phyloP scores from a whole-genome alignment of 2,113 vertebrate genomes.

The Nyctibius bracteatus region DNA sequence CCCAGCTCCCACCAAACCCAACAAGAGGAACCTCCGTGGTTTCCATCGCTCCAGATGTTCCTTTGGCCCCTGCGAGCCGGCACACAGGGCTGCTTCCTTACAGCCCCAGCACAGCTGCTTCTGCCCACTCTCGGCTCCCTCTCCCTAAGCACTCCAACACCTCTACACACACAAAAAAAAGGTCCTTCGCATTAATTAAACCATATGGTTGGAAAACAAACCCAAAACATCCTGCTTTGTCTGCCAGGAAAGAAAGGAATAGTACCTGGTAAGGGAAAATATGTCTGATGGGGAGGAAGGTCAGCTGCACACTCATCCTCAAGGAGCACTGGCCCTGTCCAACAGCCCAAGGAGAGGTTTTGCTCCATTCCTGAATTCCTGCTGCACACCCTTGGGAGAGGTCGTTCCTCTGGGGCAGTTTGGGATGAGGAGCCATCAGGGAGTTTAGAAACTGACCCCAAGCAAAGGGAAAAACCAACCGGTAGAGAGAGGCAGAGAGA shows the following conservation, averaged over 20 bases:
- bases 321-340: not conserved
- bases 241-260: not conserved
- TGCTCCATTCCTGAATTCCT: not conserved
- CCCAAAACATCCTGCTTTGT: not conserved
- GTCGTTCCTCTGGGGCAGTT: not conserved
- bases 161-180: not conserved
- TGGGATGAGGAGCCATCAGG: not conserved
- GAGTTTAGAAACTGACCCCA: not conserved
- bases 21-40: not conserved
- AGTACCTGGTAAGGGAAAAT: not conserved
- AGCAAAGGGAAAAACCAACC: not conserved
- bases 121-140: not conserved
- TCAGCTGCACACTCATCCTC: not conserved
- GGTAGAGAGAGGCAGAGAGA: not conserved
- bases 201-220: not conserved
- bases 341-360: not conserved
- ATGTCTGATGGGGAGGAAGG: not conserved
- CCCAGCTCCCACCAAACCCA: not conserved
- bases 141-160: not conserved
- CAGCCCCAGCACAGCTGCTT: conserved; percentile 2
- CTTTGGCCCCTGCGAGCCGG: not conserved
- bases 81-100: not conserved
- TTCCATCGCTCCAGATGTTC: conserved; percentile 66
- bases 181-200: not conserved
- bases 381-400: not conserved